A percentile compares a stretch with the other conserved stretches of the same genome.
These are phyloP conservation scores for Cerceris rybyensis DNA, from an alignment of 2,888 invertebrate species.

Conservation along the genomic window DNA sequence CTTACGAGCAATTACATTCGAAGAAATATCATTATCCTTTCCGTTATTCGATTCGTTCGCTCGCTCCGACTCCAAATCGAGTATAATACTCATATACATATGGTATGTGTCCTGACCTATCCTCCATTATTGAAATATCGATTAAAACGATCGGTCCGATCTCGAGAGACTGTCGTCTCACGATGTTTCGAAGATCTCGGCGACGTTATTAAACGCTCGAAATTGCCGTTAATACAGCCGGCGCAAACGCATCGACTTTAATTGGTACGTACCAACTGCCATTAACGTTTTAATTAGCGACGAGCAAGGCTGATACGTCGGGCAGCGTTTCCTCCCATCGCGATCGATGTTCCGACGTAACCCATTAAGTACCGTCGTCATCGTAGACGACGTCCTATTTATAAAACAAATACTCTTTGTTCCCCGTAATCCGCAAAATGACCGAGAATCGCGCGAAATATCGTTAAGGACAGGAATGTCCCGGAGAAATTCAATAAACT, in stretches of 20 bases:
- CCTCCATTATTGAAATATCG: no score
- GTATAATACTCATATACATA: no score
- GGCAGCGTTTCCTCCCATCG: conserved; percentile 43
- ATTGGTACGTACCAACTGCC: conserved; percentile 46
- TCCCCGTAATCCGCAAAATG: not conserved
- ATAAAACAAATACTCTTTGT: conserved; percentile 29
- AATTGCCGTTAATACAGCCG: conserved; percentile 52
- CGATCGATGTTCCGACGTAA: conserved; percentile 50
- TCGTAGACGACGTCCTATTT: conserved; percentile 26
- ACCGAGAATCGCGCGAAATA: not conserved
- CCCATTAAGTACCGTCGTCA: conserved; percentile 28
- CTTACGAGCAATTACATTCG: not conserved
- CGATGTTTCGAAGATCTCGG: not conserved
- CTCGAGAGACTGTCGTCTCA: not conserved
- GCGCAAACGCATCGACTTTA: conserved; percentile 48
- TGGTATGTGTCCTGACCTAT: no score
- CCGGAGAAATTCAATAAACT: no score
- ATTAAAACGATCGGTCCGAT: no score
- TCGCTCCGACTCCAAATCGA: no score
- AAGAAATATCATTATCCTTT: not conserved
- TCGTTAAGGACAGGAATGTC: not conserved
- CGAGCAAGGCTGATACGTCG: conserved; percentile 37
- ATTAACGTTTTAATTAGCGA: conserved; percentile 56
- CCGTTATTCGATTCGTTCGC: not conserved
- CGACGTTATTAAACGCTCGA: conserved; percentile 46